Base-by-base conservation (phyloP, 1,140 invertebrate genomes). In the Lordiphosa stackelbergi region DNA sequence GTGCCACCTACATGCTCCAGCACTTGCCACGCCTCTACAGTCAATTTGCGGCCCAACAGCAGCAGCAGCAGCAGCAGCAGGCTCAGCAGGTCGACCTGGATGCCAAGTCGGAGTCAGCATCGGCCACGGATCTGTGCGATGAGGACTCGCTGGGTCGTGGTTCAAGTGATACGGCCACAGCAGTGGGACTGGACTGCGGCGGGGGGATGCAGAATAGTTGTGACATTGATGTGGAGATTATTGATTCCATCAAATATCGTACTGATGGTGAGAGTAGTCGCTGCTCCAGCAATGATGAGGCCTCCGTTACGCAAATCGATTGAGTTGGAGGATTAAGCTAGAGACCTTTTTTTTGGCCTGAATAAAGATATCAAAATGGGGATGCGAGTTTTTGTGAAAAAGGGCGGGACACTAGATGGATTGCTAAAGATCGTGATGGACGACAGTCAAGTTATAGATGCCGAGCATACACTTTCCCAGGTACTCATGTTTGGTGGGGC, bases 1-100 rank as follows among this genome's bases (percentile, higher is more conserved):
- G 88, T n/a, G 89, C 89, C 9, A 89, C 89, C 56, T 91, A 91
- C 51, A 88, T 91, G 56, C 85, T 91, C 57, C 89, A 88, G 34
- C 90, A 91, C 66, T 85, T 91, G 45, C 85, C 88, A 2, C 75
- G 85, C 0, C 89, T 91, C 38, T 91, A 91, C 59, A 88, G 88
- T 51, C 88, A 89, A 45, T 83, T 90, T 51, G 74, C 85, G 1
- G 78, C 85, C 19, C 74, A 81, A 2, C 70, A 71, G 56, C 64
- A 74, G 36, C 65, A 40, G 59, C n/a, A n/a, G n/a, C n/a, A n/a
- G n/a, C 65, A 12, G 45, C 68, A 70, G 45, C 59, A 35, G 36
- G 64, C 5, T 40, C 49, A 16, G 42, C 48, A 41, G 37, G 6
- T 31, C 0, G 75, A 74, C 8, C 5, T 66, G 3, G 74, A 88